These are phyloP conservation scores for Cremastinae sp. DNA, from an alignment of 2,888 invertebrate species.

Conservation along the genomic window DNA sequence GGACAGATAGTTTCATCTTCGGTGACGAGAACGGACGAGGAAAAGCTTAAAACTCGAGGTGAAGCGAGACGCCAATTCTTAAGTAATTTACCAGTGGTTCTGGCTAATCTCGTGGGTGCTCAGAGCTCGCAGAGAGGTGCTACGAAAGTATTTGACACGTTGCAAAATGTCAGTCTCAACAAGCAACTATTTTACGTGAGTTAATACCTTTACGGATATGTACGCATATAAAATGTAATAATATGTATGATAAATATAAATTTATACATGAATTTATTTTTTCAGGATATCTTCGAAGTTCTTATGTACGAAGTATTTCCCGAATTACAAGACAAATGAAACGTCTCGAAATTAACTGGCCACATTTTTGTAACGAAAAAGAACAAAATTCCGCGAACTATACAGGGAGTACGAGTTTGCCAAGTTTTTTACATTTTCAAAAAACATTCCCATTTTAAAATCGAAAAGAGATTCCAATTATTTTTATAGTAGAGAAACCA, in stretches of 20 bases:
- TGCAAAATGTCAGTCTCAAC: slow-evolving; percentile 92
- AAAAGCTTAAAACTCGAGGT: slow-evolving; percentile 85
- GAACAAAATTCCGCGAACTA: slow-evolving; percentile 36
- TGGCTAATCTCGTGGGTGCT: slow-evolving; percentile 92
- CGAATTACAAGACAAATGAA: slow-evolving; percentile 76
- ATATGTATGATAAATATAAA: neutral
- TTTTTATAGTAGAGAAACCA: slow-evolving; percentile 47
- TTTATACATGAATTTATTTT: slow-evolving; percentile 68
- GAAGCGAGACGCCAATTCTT: slow-evolving; percentile 86
- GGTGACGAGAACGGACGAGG: slow-evolving; percentile 82
- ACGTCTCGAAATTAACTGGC: neutral
- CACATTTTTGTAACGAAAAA: slow-evolving; percentile 10
- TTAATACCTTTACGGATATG: too few species aligned
- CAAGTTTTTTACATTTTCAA: slow-evolving; percentile 52
- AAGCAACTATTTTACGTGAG: slow-evolving; percentile 95
- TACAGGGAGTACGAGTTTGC: slow-evolving; percentile 56
- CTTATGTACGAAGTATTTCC: slow-evolving; percentile 82
- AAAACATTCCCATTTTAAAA: slow-evolving; percentile 46
- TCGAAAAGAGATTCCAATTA: slow-evolving; percentile 42
- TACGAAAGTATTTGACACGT: slow-evolving; percentile 91
- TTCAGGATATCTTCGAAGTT: slow-evolving; percentile 82
- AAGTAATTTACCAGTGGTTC: slow-evolving; percentile 88
- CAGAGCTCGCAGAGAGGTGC: slow-evolving; percentile 92
- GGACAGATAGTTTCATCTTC: slow-evolving; percentile 86
- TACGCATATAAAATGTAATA: neutral